Conservation (phyloP, 2,797 vertebrate species). For the Valencia hispanica region DNA sequence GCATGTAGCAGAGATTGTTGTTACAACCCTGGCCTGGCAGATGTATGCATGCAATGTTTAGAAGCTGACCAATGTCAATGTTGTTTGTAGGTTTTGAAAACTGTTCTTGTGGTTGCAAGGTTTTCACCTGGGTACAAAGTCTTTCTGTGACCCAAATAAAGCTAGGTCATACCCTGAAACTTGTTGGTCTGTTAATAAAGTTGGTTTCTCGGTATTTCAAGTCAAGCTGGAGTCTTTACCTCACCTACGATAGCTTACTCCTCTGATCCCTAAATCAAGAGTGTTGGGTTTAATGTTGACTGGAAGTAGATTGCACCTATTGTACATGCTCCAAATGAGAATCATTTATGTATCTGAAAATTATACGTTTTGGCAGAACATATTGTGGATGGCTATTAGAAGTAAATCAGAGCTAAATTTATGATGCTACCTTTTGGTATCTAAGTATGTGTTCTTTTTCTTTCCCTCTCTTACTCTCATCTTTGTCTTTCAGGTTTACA, state of each 20-base stretch:
- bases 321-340: slow-evolving; percentile 16
- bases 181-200: no score
- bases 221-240: not conserved
- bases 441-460: not conserved
- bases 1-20: not conserved
- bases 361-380: slow-evolving; percentile 41
- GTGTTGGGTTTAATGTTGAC: not conserved
- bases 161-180: not conserved
- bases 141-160: not conserved
- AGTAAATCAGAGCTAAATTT: not conserved
- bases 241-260: not conserved
- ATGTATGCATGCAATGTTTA: not conserved
- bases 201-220: not conserved
- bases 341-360: not conserved
- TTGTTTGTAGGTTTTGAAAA: not conserved
- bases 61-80: not conserved
- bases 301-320: slow-evolving; percentile 16
- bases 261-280: slow-evolving; percentile 1
- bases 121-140: not conserved
- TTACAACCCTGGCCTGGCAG: not conserved
- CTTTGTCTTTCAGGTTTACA: slow-evolving; percentile 88
- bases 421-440: not conserved
- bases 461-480: slow-evolving; percentile 34
- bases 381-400: not conserved
- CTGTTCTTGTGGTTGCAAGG: not conserved